phyloP scores from a whole-genome alignment of 2,797 vertebrate species.

The Antrozous pallidus region DNA sequence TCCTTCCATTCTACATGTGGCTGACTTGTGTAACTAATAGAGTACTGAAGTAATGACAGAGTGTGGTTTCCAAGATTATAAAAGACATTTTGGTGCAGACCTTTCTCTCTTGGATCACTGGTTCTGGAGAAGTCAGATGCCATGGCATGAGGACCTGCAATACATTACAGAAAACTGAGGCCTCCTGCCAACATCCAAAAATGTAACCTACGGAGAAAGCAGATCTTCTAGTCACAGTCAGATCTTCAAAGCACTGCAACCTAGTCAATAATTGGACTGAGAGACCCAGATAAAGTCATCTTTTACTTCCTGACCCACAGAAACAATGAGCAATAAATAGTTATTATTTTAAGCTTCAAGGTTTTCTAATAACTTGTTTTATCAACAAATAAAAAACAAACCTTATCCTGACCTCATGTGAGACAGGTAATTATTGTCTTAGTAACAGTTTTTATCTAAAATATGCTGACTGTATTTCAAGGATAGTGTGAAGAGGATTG shows the following conservation, averaged over 20 bases:
- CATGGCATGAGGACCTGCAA: rapidly evolving
- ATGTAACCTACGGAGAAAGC: not conserved
- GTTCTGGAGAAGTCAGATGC: not conserved
- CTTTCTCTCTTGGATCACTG: not conserved
- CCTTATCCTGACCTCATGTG: not conserved
- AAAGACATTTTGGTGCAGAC: not conserved
- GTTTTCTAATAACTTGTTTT: not conserved
- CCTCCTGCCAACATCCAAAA: not conserved
- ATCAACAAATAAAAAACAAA: not conserved
- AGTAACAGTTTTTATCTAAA: not conserved
- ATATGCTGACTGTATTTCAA: not conserved
- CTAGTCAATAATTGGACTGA: not conserved
- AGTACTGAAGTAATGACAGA: not conserved
- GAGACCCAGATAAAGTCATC: not conserved
- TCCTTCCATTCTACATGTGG: not conserved
- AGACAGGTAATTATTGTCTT: not conserved
- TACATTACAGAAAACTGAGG: not conserved
- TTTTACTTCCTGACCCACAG: not conserved
- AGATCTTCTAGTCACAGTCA: not conserved
- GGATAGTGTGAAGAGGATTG: not conserved
- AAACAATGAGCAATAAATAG: not conserved
- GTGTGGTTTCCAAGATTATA: not conserved
- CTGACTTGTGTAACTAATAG: not conserved
- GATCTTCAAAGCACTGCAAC: not conserved
- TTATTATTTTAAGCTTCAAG: not conserved